Evolutionary conservation across 2,888 invertebrate species (phyloP), one percentile per base, ranked within the genome.

Genomic region (Tromatobia lineatoria): DNA sequence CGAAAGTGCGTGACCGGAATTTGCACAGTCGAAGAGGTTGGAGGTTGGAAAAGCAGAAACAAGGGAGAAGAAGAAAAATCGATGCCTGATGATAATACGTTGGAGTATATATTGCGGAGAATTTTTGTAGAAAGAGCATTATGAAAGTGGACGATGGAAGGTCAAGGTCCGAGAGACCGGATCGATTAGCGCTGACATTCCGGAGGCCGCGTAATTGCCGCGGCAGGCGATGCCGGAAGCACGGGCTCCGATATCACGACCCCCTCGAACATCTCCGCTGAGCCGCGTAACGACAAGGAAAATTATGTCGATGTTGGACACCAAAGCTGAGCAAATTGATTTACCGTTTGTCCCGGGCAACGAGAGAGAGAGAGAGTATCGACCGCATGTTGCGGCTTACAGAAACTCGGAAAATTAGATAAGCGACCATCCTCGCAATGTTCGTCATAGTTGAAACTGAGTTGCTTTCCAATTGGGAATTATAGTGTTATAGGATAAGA

Each of bases 241-340:
- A 42, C 47, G 18, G 15, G 25, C 66, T 66, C 20, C 29, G 82
- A 73, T 59, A 69, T 57, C 45, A 54, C 25, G 25, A 23, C 23
- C 29, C 74, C 45, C 50, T 54, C 47, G 15, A 64, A 4, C 66
- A 50, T 29, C 38, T 66, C 13, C 7, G 42, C 57, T 38, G 29
- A 25, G 20, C 20, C 50, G 59, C 70, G 64, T 50, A 70, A 64
- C 74, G 52, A 76, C 69, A 73, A 67, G 29, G 29, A 80, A 83
- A 80, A 83, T 80, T 71, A 76, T 76, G 80, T 67, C 80, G 61
- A 73, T 80, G 71, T 73, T 45, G 45, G 15, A 71, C 54, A 57
- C 50, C 83, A n/a, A 50, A 75, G 67, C 64, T 52, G 34, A 80
- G 64, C 29, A 76, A 80, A 80, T 83, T 83, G 79, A 80, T 79